Evolutionary conservation across 2,888 invertebrate genomes (phyloP).

Genomic region (Mesoligia furuncula): DNA sequence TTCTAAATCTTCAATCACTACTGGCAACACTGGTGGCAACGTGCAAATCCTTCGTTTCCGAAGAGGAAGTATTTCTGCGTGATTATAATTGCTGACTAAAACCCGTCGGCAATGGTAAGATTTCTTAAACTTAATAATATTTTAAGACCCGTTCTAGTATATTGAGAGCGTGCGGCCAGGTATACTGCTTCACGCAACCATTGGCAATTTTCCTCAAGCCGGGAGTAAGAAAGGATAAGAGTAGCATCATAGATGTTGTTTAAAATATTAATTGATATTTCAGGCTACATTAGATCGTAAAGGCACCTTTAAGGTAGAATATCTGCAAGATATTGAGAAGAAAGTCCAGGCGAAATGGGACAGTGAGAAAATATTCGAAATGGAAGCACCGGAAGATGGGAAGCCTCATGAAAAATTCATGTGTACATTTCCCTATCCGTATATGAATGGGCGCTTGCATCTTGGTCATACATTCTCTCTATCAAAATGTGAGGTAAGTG

Average conservation of each 20-base stretch:
- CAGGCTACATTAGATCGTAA: conserved; percentile 92
- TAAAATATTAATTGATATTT: conserved; percentile 45
- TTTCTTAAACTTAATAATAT: not conserved
- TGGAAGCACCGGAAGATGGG: conserved; percentile 93
- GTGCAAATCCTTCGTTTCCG: conserved; percentile 33
- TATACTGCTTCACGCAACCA: not conserved
- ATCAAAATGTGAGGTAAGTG: conserved; percentile 97
- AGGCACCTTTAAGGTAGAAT: conserved; percentile 99
- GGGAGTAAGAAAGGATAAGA: conserved; percentile 8
- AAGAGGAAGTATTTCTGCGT: conserved; percentile 15
- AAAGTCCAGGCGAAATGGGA: conserved; percentile 97
- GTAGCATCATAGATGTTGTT: conserved; percentile 25
- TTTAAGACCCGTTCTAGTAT: not conserved
- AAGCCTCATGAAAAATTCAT: conserved; percentile 95
- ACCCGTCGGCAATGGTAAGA: conserved; percentile 49
- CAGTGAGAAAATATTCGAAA: conserved; percentile 94
- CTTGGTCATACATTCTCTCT: conserved; percentile 99
- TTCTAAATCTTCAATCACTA: no score
- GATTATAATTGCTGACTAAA: conserved; percentile 58
- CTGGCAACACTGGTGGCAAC: no score
- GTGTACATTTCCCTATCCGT: conserved; percentile 99
- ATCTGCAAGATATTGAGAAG: conserved; percentile 96
- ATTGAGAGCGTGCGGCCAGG: not conserved
- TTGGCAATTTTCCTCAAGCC: conserved; percentile 22
- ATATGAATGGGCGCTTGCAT: conserved; percentile 99